These are phyloP conservation scores for Ganaspis brasiliensis DNA, from an alignment of 2,888 invertebrate genomes.

Conservation along the genomic window DNA sequence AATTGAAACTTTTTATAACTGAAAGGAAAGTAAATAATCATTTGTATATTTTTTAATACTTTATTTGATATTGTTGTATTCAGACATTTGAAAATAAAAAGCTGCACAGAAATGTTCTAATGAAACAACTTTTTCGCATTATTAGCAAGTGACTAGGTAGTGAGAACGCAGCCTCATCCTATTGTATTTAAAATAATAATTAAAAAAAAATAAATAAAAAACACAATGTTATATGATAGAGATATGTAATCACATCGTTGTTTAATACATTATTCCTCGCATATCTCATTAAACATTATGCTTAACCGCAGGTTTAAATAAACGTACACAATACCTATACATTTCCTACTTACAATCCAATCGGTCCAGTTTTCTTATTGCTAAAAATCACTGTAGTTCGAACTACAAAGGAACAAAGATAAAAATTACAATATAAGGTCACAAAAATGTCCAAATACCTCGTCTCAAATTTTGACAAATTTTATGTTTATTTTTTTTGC, in stretches of 20 bases:
- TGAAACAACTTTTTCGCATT: conserved; percentile 69
- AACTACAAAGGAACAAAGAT: conserved; percentile 63
- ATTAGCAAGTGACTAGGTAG: conserved; percentile 79
- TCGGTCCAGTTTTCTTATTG: conserved; percentile 49
- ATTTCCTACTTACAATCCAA: conserved; percentile 58
- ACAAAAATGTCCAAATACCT: conserved; percentile 37
- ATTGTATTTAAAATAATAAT: conserved; percentile 67
- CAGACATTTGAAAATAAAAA: conserved; percentile 69
- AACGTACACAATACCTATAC: conserved; percentile 58
- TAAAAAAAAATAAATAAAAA: conserved; percentile 63
- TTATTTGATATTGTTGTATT: conserved; percentile 77
- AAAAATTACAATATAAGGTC: conserved; percentile 45
- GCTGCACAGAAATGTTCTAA: conserved; percentile 73
- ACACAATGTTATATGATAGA: conserved; percentile 62
- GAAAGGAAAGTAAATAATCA: conserved; percentile 12
- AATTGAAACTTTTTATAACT: too few relatives aligned
- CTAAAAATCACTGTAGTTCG: conserved; percentile 61
- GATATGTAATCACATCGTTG: conserved; percentile 76
- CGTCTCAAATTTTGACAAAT: conserved; percentile 39
- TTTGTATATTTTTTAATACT: conserved; percentile 68
- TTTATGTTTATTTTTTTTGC: conserved; percentile 33
- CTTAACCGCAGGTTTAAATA: conserved; percentile 61
- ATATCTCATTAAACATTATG: conserved; percentile 63
- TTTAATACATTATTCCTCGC: conserved; percentile 58
- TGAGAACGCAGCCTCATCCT: conserved; percentile 74